A percentile compares a stretch with the other conserved stretches of the same genome.
These are phyloP conservation scores for Bradypus variegatus DNA, from an alignment of 2,797 vertebrate genomes.

Conservation along the genomic window DNA sequence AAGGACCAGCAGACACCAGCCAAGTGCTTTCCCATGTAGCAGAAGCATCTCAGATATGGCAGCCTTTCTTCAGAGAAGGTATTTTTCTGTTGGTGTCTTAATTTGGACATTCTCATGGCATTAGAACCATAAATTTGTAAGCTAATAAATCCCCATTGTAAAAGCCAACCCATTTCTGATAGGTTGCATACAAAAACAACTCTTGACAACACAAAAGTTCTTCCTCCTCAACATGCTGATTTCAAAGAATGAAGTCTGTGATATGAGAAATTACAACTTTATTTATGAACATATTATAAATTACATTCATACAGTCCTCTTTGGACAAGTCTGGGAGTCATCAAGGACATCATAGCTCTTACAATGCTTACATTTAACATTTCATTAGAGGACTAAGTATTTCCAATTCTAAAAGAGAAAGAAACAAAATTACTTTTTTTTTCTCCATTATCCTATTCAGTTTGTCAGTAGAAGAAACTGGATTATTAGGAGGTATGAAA, in stretches of 20 bases:
- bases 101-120: too few species aligned
- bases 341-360: background rate
- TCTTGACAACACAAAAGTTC: background rate
- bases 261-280: background rate
- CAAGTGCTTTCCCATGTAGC: too few species aligned
- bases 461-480: background rate
- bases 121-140: too few species aligned
- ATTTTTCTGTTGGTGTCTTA: too few species aligned
- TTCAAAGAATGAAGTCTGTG: too few species aligned
- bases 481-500: background rate
- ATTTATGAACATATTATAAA: background rate
- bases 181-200: background rate
- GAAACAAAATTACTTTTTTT: background rate
- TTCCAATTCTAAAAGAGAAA: background rate
- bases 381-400: background rate
- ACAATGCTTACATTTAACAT: background rate
- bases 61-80: too few species aligned
- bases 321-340: background rate
- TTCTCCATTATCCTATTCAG: background rate
- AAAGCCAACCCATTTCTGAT: too few species aligned
- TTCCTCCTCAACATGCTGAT: background rate
- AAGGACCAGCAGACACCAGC: too few species aligned
- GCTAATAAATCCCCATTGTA: too few species aligned
- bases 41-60: too few species aligned
- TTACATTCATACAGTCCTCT: background rate